Base-by-base conservation (phyloP, 2,797 vertebrate species). In the Urocyon cinereoargenteus region DNA sequence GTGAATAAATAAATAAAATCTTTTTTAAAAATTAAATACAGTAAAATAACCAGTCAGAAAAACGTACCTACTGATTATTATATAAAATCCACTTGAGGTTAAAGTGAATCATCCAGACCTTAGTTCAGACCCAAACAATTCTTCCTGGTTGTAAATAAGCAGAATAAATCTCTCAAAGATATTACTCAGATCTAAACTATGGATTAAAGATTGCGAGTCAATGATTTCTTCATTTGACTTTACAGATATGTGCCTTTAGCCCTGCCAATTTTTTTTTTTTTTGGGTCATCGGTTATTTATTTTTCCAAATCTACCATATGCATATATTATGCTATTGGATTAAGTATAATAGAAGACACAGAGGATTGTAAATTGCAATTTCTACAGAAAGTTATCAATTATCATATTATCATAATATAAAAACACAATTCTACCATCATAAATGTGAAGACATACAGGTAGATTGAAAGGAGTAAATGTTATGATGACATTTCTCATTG, bases 31-130 rank as follows among this genome's bases (percentile, higher is more conserved):
- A 45, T 45, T 45, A 45, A 45, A 45, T 45, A 45, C 40, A 85
- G 34, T 57, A 72, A 96, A 77, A 89, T 51, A 79, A 73, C 24
- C 78, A 57, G 31, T 83, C 64, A 89, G 55, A 31, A 95, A 93
- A 93, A 89, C 45, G 86, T 49, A 94, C 19, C 40, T 72, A 24
- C 10, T 57, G 55, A 89, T 13, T 45, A 62, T 86, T 79, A 66
- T 51, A 22, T 57, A 86, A 79, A 87, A 57, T 64, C 45, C 15
- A 66, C 31, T 92, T 86, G 53, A 79, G 1, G 18, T 53, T 70
- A 15, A 95, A 78, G 3, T 77, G 24, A 86, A 34, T 91, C 34
- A 66, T 78, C 36, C 18, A 83, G 36, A 68, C 2, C 36, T 53
- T 94, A 81, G 26, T 83, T 90, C 62, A 86, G 57, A 79, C 7